Conservation (phyloP, 2,113 vertebrate genomes). For the Actenoides lindsayi region DNA sequence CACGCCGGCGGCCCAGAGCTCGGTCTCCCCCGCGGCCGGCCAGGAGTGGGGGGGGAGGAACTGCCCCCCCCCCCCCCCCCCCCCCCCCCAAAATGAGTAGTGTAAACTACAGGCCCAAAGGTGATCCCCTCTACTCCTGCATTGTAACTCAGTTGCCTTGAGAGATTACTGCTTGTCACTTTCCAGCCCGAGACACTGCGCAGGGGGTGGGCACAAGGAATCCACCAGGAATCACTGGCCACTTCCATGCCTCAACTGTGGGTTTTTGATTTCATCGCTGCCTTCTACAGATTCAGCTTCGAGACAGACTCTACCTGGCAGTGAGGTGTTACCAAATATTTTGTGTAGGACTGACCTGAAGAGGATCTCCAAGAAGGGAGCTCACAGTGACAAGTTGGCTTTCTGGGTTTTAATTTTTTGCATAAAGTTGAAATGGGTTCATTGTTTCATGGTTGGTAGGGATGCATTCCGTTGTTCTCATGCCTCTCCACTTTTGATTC, state of each 20-base stretch:
- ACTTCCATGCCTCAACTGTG: fast-evolving
- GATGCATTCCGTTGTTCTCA: not conserved
- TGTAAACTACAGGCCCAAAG: not conserved
- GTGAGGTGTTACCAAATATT: not conserved
- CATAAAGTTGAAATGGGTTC: not conserved
- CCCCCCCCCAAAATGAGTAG: fast-evolving
- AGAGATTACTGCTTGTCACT: not conserved
- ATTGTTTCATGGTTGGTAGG: not conserved
- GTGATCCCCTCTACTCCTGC: not conserved
- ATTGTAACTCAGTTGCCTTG: not conserved
- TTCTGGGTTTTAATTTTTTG: not conserved
- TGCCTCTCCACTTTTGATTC: not conserved
- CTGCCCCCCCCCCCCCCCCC: too few species aligned
- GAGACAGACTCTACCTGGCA: not conserved
- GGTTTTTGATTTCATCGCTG: not conserved
- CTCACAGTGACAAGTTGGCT: not conserved
- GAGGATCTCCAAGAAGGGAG: not conserved
- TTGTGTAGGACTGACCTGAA: not conserved
- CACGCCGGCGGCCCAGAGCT: too few species aligned
- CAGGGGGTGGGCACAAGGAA: not conserved
- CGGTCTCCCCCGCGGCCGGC: too few species aligned
- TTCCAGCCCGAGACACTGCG: not conserved
- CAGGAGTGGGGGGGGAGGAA: too few species aligned
- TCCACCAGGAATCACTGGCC: not conserved
- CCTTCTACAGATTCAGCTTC: not conserved